A percentile compares a stretch with the other conserved stretches of the same genome.
phyloP scores from a whole-genome alignment of 2,888 invertebrate genomes.

The Cecidostiba fungosa region DNA sequence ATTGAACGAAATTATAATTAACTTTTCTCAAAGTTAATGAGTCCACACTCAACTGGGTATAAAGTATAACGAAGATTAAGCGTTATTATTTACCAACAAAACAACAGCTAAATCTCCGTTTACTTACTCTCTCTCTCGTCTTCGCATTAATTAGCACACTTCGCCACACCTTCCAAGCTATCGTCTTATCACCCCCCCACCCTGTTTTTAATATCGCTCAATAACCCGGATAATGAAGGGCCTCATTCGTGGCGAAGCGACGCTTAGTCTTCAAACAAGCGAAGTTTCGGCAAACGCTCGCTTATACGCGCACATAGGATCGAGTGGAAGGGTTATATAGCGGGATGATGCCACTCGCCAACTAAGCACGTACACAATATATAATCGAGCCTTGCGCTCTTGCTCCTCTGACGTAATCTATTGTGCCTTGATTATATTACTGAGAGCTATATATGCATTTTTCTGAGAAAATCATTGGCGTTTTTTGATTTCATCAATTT shows the following conservation, averaged over 20 bases:
- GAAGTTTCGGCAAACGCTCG: constrained; percentile 30
- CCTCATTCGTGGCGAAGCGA: background rate
- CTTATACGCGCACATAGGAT: background rate
- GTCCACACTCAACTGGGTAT: background rate
- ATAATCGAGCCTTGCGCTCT: constrained; percentile 17
- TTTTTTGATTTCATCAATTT: too few species aligned
- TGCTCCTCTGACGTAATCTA: constrained; percentile 28
- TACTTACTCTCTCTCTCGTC: background rate
- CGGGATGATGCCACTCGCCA: constrained; percentile 12
- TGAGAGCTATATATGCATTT: constrained; percentile 2
- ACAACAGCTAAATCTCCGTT: background rate
- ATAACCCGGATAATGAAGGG: constrained; percentile 21
- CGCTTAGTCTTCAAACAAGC: constrained; percentile 39
- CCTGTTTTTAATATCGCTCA: constrained; percentile 8
- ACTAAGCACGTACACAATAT: constrained; percentile 33
- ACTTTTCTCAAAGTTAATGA: background rate
- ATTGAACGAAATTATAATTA: background rate
- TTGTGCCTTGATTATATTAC: constrained; percentile 32
- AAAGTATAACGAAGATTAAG: background rate
- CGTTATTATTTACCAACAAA: background rate
- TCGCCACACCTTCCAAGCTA: background rate
- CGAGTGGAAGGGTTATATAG: background rate
- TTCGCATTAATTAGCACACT: background rate
- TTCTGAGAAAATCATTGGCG: too few species aligned
- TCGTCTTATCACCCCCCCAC: background rate